Evolutionary conservation across 1,140 invertebrate species (phyloP), one percentile per base, ranked within the genome.

Genomic region (Leptinotarsa undecemlineata): DNA sequence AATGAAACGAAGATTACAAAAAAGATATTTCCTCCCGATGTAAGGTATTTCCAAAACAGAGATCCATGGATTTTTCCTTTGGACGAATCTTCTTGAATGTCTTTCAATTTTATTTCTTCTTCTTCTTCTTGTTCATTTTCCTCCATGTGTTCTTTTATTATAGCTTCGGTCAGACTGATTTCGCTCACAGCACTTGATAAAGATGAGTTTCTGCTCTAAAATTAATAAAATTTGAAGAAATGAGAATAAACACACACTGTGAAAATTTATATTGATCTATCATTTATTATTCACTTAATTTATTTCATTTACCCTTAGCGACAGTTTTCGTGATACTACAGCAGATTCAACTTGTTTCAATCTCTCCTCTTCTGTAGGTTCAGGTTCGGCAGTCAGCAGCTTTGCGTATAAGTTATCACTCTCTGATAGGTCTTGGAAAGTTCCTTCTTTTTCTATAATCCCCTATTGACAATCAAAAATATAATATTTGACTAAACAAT

Each of bases 361-460:
- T 72, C 77, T 81, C 72, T 82, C 79, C 48, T 81, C 78, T n/a
- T 76, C 76, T 13, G 71, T 60, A 4, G 60, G 61, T 76, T 84
- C 82, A 0, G 78, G 76, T 77, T 84, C 84, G n/a, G 79, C 48
- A 11, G 77, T 81, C 48, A 87, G 70, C 1, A 88, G 76, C 79
- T 86, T 78, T 0, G 88, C 87, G 75, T 95, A 95, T 69, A 91
- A 87, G 21, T 89, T 88, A 68, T 89, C 87, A 77, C 86, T 87
- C 6, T 86, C 83, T 57, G 93, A 85, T 47, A 95, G 85, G 74
- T 91, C 86, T 4, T 88, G 82, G 80, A 94, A 93, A 23, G 85
- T 89, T 19, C 93, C 94, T 80, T 90, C 86, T 77, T 91, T 90
- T 74, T 90, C 88, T 61, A 94, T 89, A 81, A 57, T 47, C 15